A percentile compares a stretch with the other conserved stretches of the same genome.
Evolutionary conservation across 2,797 vertebrate species (phyloP).

Genomic region (Falco naumanni): DNA sequence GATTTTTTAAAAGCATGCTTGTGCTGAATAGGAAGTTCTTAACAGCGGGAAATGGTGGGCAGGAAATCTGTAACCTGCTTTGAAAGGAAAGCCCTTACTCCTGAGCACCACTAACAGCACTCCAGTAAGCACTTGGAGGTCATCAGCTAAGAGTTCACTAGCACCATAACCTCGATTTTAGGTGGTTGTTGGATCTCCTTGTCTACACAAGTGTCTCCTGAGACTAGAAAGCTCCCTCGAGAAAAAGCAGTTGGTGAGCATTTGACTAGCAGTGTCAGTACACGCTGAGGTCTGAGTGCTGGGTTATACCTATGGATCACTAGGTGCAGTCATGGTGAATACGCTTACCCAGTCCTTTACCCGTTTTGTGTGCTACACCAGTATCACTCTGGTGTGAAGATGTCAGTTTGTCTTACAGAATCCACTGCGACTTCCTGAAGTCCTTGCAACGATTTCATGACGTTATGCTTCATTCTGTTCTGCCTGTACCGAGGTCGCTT

Average conservation of each 20-base stretch:
- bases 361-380: not conserved
- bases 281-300: not conserved
- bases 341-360: not conserved
- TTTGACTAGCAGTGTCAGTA: not conserved
- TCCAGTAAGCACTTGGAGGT: not conserved
- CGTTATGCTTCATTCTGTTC: not conserved
- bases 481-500: fast-evolving
- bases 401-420: not conserved
- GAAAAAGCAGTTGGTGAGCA: not conserved
- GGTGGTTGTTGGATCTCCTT: not conserved
- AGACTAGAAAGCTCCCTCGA: not conserved
- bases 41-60: not conserved
- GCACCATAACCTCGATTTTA: not conserved
- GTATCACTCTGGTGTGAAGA: fast-evolving
- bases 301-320: not conserved
- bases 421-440: not conserved
- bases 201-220: not conserved
- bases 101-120: not conserved
- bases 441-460: not conserved
- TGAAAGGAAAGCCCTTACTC: not conserved
- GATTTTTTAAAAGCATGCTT: not conserved
- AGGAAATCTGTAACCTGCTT: not conserved
- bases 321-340: not conserved
- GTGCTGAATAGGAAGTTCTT: not conserved
- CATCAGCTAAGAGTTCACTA: not conserved